phyloP scores from a whole-genome alignment of 2,797 vertebrate species.

The Oreochromis grahami region DNA sequence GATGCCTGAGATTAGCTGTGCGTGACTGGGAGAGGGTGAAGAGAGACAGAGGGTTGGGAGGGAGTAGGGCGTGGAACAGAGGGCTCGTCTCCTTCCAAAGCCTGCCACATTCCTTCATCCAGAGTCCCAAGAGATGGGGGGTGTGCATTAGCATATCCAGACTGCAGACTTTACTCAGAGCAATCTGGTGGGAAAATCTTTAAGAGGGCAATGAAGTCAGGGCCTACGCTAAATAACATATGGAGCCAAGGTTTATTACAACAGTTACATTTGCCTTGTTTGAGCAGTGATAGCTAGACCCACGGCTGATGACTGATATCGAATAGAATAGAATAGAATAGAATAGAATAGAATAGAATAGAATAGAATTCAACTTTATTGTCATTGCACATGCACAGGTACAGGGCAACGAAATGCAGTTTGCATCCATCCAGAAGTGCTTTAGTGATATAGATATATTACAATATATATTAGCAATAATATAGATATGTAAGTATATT shows the following conservation, averaged over 20 bases:
- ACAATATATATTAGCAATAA: too few species aligned
- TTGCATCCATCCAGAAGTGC: too few species aligned
- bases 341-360: too few species aligned
- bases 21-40: conserved; percentile 47
- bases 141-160: conserved; percentile 51
- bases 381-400: too few species aligned
- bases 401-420: too few species aligned
- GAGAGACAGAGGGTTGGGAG: not conserved
- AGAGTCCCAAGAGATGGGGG: conserved; percentile 54
- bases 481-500: too few species aligned
- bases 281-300: conserved; percentile 11
- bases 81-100: conserved; percentile 40
- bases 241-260: conserved; percentile 34
- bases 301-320: not conserved
- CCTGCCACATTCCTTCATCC: conserved; percentile 62
- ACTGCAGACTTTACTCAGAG: conserved; percentile 53
- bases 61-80: conserved; percentile 37
- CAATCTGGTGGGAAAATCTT: conserved; percentile 66
- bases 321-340: too few species aligned
- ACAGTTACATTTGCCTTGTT: not conserved
- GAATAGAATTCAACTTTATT: too few species aligned
- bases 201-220: conserved; percentile 41
- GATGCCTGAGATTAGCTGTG: conserved; percentile 58
- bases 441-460: too few species aligned
- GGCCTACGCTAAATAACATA: conserved; percentile 17